phyloP scores from a whole-genome alignment of 2,113 vertebrate species.

The Saiga tatarica region DNA sequence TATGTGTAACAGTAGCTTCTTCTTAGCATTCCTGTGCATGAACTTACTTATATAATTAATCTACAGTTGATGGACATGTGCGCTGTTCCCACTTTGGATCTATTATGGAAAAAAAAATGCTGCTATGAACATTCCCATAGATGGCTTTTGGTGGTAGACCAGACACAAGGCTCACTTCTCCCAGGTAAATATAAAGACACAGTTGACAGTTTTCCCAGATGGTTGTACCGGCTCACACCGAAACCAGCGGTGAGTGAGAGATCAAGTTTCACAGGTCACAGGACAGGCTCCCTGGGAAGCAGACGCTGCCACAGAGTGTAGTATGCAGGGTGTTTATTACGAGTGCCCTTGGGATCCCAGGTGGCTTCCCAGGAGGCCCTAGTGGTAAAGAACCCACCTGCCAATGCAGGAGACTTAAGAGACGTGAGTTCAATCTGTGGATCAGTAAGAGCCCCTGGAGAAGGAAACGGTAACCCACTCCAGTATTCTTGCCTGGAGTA shows the following conservation, averaged over 20 bases:
- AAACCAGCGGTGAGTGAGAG: neutral
- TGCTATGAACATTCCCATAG: neutral
- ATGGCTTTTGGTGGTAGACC: neutral
- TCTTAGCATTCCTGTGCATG: neutral
- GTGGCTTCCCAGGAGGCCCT: neutral
- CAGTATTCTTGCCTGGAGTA: neutral
- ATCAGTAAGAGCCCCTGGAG: neutral
- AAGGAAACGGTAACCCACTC: neutral
- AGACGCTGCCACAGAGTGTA: neutral
- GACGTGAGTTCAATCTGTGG: neutral
- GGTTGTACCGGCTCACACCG: neutral
- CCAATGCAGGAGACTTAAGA: neutral
- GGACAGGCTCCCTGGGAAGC: neutral
- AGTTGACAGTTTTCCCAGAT: neutral
- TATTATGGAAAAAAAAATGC: neutral
- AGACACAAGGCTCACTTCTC: neutral
- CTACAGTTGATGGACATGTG: neutral
- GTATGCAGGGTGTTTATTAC: neutral
- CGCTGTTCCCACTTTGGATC: neutral
- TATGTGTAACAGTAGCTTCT: neutral
- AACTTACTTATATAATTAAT: neutral
- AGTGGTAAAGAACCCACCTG: neutral
- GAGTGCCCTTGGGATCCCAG: neutral
- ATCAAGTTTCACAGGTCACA: neutral
- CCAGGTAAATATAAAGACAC: neutral